A percentile compares a stretch with the other conserved stretches of the same genome.
Conservation (phyloP, 1,140 invertebrate species). For the Drosophila rufa region DNA sequence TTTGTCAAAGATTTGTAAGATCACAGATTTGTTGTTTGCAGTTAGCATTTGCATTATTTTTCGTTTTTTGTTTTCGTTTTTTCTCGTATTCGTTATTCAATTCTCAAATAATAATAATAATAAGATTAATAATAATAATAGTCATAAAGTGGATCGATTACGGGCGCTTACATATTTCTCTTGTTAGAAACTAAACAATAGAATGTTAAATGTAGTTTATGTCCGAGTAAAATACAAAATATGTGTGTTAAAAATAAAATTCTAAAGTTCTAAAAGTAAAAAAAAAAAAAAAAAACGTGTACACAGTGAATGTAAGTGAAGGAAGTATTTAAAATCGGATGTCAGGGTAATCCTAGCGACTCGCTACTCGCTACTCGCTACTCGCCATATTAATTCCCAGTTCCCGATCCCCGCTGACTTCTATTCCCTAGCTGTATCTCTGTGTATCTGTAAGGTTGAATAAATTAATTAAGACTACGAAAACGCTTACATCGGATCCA, state of each 20-base stretch:
- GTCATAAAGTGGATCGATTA: constrained; percentile 11
- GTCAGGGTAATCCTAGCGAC: constrained; percentile 5
- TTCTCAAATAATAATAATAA: constrained; percentile 36
- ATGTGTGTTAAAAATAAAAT: constrained; percentile 28
- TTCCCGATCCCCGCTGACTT: not conserved
- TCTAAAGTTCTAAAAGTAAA: constrained; percentile 2
- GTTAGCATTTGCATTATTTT: constrained; percentile 82
- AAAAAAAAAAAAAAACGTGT: constrained; percentile 22
- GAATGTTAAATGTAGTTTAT: constrained; percentile 22
- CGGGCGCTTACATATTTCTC: constrained; percentile 4
- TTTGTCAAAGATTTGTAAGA: constrained; percentile 74
- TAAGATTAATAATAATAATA: constrained; percentile 10
- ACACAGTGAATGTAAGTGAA: constrained; percentile 8
- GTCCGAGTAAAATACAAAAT: constrained; percentile 21
- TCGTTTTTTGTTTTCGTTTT: constrained; percentile 42
- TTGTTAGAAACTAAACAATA: constrained; percentile 33
- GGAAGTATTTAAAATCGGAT: constrained; percentile 7
- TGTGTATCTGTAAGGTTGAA: constrained; percentile 33
- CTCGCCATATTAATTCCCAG: not conserved
- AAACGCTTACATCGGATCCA: constrained; percentile 56
- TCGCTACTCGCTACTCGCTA: not conserved
- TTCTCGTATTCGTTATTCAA: constrained; percentile 27
- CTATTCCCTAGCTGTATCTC: constrained; percentile 3
- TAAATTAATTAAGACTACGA: constrained; percentile 68
- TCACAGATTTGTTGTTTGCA: constrained; percentile 77